Evolutionary conservation across 2,797 vertebrate species (phyloP).

Genomic region (Tangara arthus): DNA sequence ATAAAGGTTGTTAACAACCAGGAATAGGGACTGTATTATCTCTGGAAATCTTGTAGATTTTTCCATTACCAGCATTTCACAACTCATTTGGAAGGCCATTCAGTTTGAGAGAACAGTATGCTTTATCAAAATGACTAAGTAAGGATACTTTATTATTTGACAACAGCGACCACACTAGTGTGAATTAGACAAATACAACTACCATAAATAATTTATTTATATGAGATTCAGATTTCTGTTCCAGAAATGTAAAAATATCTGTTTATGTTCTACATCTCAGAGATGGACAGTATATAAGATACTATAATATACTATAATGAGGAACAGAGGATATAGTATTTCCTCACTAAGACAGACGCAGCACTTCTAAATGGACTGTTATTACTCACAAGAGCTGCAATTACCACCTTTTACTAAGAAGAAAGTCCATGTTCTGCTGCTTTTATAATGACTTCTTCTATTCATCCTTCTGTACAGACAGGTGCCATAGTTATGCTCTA

Average conservation of each 20-base stretch:
- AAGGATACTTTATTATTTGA: not conserved
- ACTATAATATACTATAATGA: not conserved
- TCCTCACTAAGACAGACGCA: not conserved
- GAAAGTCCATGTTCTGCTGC: not conserved
- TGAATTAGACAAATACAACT: not conserved
- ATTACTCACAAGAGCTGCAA: not conserved
- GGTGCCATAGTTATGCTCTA: not conserved
- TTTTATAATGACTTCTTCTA: not conserved
- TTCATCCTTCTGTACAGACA: not conserved
- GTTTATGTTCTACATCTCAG: not conserved
- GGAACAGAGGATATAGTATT: not conserved
- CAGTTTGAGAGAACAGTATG: not conserved
- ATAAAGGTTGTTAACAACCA: not conserved
- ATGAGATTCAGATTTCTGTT: not conserved
- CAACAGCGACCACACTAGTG: not conserved
- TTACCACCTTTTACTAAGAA: not conserved
- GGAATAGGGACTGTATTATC: not conserved
- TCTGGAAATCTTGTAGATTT: not conserved
- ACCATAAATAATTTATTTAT: not conserved
- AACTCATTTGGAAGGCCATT: not conserved
- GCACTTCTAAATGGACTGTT: not conserved
- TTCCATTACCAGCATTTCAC: not conserved
- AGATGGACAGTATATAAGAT: not conserved
- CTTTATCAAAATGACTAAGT: not conserved
- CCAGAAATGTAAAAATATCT: not conserved